Percentiles rank a stretch among this genome's conserved stretches.
These are phyloP conservation scores for Torymus auratus DNA, from an alignment of 2,888 invertebrate species.

Conservation along the genomic window DNA sequence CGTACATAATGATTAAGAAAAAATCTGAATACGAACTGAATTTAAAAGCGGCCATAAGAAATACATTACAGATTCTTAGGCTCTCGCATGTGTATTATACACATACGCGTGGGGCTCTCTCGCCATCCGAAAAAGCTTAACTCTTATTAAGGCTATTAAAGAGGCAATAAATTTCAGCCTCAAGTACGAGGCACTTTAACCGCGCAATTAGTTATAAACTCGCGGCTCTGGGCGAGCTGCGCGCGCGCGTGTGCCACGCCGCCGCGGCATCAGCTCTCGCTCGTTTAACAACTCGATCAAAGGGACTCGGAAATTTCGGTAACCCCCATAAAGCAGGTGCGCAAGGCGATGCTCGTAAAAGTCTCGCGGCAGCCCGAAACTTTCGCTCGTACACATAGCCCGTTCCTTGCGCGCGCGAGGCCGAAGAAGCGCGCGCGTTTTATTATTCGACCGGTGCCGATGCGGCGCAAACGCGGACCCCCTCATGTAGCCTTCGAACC, in stretches of 20 bases:
- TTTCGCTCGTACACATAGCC: too few species aligned
- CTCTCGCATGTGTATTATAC: background rate
- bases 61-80: background rate
- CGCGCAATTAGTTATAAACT: conserved; percentile 55
- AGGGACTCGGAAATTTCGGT: conserved; percentile 47
- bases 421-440: too few species aligned
- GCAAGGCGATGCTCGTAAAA: conserved; percentile 47
- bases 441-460: too few species aligned
- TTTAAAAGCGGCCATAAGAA: background rate
- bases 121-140: conserved; percentile 16
- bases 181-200: conserved; percentile 23
- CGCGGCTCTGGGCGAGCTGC: background rate
- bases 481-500: too few species aligned
- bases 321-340: conserved; percentile 49
- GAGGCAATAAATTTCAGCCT: conserved; percentile 48
- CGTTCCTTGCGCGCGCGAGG: too few species aligned
- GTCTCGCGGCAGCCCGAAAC: conserved; percentile 12
- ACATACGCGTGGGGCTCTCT: background rate
- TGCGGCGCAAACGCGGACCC: too few species aligned
- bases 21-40: too few species aligned
- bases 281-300: conserved; percentile 51
- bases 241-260: too few species aligned
- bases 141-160: conserved; percentile 48
- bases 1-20: too few species aligned
- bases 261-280: conserved; percentile 3